These are phyloP conservation scores for Pogonomyrmex californicus DNA, from an alignment of 1,140 invertebrate genomes.

Conservation along the genomic window DNA sequence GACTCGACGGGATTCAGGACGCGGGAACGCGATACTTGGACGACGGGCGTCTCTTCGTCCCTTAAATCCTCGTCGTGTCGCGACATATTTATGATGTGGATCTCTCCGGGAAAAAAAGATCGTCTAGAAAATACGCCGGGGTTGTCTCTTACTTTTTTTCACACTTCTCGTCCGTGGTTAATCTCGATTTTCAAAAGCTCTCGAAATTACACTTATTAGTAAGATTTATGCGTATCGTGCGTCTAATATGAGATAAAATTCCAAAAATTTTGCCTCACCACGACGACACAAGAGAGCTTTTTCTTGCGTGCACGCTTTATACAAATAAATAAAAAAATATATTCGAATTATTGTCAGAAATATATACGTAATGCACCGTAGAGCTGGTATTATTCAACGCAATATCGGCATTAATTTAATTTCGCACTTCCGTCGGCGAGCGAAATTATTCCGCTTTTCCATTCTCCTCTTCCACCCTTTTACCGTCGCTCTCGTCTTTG, in stretches of 20 bases:
- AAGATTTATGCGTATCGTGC: not conserved
- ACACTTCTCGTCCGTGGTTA: not conserved
- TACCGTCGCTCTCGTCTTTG: constrained; percentile 24
- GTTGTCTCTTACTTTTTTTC: not conserved
- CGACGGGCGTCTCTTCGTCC: not conserved
- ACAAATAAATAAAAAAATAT: not conserved
- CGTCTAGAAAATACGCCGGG: not conserved
- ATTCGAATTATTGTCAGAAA: not conserved
- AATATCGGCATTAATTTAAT: constrained; percentile 53
- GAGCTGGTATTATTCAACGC: not conserved
- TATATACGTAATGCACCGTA: not conserved
- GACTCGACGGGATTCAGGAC: constrained; percentile 28
- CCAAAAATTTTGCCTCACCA: not conserved
- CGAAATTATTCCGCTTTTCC: constrained; percentile 36
- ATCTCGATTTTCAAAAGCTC: not conserved
- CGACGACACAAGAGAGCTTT: not conserved
- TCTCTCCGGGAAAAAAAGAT: not conserved
- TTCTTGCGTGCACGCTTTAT: not conserved
- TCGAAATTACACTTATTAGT: not conserved
- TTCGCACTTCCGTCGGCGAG: not conserved
- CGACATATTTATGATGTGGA: constrained; percentile 39
- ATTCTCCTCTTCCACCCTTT: not conserved
- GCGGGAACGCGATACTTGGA: constrained; percentile 33
- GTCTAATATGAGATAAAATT: not conserved
- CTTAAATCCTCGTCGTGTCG: constrained; percentile 25